phyloP scores from a whole-genome alignment of 2,888 invertebrate genomes.

The Brachylomia viminalis region DNA sequence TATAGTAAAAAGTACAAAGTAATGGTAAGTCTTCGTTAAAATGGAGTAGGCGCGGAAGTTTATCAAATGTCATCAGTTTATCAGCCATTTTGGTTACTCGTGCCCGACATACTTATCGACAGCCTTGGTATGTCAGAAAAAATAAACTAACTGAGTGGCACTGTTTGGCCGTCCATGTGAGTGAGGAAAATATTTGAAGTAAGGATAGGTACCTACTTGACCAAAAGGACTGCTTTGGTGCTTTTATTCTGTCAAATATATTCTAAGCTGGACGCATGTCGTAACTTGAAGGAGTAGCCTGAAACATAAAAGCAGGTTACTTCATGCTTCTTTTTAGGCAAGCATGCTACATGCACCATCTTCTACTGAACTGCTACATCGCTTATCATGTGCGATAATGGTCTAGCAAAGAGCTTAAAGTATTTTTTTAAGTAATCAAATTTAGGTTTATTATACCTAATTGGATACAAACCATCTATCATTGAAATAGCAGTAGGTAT shows the following conservation, averaged over 20 bases:
- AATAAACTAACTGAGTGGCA: no score
- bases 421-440: not conserved
- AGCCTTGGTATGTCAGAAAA: conserved; percentile 6
- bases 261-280: not conserved
- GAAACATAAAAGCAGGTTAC: not conserved
- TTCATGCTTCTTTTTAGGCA: no score
- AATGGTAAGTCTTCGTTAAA: conserved; percentile 10
- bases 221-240: not conserved
- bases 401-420: not conserved
- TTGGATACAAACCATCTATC: no score
- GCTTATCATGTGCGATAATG: not conserved
- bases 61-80: conserved; percentile 53
- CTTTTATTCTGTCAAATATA: not conserved
- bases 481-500: not conserved
- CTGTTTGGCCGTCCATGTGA: no score
- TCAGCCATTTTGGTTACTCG: conserved; percentile 28
- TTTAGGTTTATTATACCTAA: not conserved
- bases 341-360: not conserved
- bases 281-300: not conserved
- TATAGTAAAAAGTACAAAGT: not conserved
- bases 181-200: not conserved
- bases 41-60: conserved; percentile 25
- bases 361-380: not conserved
- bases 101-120: not conserved
- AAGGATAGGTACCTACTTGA: not conserved